Conservation (phyloP, 2,888 invertebrate genomes). For the Dione vanillae region DNA sequence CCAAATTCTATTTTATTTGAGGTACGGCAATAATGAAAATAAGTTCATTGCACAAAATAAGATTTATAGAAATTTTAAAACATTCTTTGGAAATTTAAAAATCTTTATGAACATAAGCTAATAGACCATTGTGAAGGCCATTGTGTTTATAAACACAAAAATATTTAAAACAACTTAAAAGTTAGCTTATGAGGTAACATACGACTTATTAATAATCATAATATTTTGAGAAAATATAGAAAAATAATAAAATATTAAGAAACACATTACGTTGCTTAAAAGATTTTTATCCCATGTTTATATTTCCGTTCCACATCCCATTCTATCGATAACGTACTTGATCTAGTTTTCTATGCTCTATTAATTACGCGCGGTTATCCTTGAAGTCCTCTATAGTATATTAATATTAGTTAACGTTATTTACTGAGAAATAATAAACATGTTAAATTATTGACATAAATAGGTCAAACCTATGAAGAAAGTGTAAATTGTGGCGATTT, state of each 20-base stretch:
- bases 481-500: neutral
- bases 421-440: slow-evolving; percentile 17
- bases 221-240: no score
- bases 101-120: no score
- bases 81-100: no score
- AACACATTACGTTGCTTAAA: neutral
- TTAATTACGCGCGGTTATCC: slow-evolving; percentile 41
- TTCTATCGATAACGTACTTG: slow-evolving; percentile 46
- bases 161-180: no score
- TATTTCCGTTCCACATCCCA: slow-evolving; percentile 26
- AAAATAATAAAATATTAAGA: neutral
- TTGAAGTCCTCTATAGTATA: neutral
- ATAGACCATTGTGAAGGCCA: no score
- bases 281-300: slow-evolving; percentile 20
- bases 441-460: neutral
- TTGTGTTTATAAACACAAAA: no score
- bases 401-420: slow-evolving; percentile 3
- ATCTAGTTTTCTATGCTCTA: slow-evolving; percentile 49
- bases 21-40: no score
- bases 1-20: no score
- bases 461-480: slow-evolving; percentile 2
- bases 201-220: no score
- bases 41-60: no score
- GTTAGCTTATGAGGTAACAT: no score
- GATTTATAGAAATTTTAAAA: no score